phyloP scores from a whole-genome alignment of 2,113 vertebrate genomes.

The Epinephelus lanceolatus region DNA sequence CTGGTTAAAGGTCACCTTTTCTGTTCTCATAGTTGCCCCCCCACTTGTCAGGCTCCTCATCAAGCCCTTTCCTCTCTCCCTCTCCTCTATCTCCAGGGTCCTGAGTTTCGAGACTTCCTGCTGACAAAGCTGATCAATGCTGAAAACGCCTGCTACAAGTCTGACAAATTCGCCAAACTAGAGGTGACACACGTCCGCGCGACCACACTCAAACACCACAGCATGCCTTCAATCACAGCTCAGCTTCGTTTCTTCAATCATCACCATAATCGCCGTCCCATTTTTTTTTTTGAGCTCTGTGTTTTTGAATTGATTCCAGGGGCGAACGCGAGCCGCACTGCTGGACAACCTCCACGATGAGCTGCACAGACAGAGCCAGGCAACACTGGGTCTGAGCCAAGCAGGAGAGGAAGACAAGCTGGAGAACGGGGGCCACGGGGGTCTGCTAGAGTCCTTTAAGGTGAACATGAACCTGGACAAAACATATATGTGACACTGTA shows the following conservation, averaged over 20 bases:
- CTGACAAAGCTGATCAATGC: constrained; percentile 98
- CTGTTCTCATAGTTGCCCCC: constrained; percentile 3
- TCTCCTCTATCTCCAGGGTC: constrained; percentile 83
- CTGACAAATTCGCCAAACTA: constrained; percentile 96
- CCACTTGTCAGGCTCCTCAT: constrained; percentile 5
- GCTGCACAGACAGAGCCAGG: constrained; percentile 92
- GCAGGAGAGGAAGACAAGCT: constrained; percentile 91
- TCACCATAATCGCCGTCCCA: not conserved
- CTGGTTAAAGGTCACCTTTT: constrained; percentile 59
- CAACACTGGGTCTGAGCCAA: constrained; percentile 89
- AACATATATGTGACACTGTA: not conserved
- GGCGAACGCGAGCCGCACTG: constrained; percentile 90
- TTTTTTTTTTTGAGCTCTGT: not conserved
- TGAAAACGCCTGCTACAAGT: constrained; percentile 96
- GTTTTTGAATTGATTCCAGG: constrained; percentile 80
- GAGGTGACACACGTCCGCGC: constrained; percentile 85
- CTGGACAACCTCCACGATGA: constrained; percentile 95
- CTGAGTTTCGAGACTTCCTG: constrained; percentile 95
- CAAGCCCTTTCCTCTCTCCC: not conserved
- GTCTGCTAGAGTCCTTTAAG: constrained; percentile 96
- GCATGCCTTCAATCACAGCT: constrained; percentile 24
- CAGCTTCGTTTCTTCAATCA: not conserved
- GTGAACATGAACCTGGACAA: constrained; percentile 79
- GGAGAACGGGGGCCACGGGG: constrained; percentile 92
- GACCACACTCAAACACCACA: constrained; percentile 4